phyloP scores from a whole-genome alignment of 2,797 vertebrate genomes.

The Lophura swinhoii region DNA sequence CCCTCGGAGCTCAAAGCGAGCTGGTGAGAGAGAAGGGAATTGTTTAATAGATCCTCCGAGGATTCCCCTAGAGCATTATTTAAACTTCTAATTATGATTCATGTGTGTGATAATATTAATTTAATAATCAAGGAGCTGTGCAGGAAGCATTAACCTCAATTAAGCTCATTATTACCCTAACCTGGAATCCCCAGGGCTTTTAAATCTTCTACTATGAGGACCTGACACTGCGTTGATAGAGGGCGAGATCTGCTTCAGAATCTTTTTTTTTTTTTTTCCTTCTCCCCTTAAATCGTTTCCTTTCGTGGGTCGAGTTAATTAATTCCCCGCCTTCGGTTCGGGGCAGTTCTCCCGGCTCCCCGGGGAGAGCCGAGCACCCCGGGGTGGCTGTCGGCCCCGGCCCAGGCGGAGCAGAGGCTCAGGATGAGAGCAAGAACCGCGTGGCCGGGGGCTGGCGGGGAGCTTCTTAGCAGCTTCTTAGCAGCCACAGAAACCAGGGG shows the following conservation, averaged over 20 bases:
- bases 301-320: slow-evolving; percentile 54
- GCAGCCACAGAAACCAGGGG: not conserved
- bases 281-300: not conserved
- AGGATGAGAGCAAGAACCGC: not conserved
- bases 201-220: slow-evolving; percentile 76
- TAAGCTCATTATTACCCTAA: slow-evolving; percentile 87
- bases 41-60: slow-evolving; percentile 69
- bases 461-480: not conserved
- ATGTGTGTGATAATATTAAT: slow-evolving; percentile 91
- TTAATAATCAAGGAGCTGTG: slow-evolving; percentile 91
- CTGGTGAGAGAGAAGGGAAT: not conserved
- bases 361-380: not conserved
- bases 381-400: not conserved
- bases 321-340: slow-evolving; percentile 18
- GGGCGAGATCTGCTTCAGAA: slow-evolving; percentile 68
- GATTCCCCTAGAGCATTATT: slow-evolving; percentile 73
- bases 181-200: slow-evolving; percentile 73
- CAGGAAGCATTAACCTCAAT: slow-evolving; percentile 94
- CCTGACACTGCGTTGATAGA: slow-evolving; percentile 73
- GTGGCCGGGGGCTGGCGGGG: not conserved
- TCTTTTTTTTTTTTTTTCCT: not conserved
- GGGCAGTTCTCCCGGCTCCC: not conserved
- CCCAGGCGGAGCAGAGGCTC: not conserved
- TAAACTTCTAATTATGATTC: slow-evolving; percentile 93
- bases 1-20: not conserved